Percentiles rank a stretch among this genome's conserved stretches.
These are phyloP conservation scores for Agrypnia vestita DNA, from an alignment of 1,140 invertebrate genomes.

Conservation along the genomic window DNA sequence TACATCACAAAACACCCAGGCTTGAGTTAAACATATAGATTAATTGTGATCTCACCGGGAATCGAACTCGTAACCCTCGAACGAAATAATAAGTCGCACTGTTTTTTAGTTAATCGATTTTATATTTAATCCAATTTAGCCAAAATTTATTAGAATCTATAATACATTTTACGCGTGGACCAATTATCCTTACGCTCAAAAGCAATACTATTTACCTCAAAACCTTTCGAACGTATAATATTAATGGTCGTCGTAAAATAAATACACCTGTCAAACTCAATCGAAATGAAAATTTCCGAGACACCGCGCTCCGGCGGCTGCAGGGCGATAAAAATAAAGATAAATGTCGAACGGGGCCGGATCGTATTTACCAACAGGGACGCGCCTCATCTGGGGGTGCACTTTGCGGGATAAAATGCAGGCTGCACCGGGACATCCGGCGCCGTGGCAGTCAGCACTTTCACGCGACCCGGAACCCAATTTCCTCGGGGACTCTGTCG, in stretches of 20 bases:
- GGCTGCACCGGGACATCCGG: neutral
- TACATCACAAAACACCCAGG: no score
- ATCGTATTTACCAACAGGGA: slow-evolving; percentile 28
- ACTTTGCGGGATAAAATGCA: slow-evolving; percentile 55
- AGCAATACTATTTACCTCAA: neutral
- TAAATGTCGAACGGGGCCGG: slow-evolving; percentile 24
- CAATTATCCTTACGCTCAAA: neutral
- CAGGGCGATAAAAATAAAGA: slow-evolving; percentile 41
- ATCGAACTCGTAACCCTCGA: no score
- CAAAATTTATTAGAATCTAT: no score
- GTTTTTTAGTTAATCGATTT: no score
- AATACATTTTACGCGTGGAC: no score
- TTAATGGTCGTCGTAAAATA: slow-evolving; percentile 1
- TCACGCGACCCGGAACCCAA: slow-evolving; percentile 4
- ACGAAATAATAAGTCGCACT: no score
- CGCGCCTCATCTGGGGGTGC: slow-evolving; percentile 39
- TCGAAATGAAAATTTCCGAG: slow-evolving; percentile 40
- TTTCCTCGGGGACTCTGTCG: neutral
- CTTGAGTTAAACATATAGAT: no score
- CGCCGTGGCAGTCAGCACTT: neutral
- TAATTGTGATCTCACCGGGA: no score
- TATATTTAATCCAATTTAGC: no score
- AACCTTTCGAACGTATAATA: slow-evolving; percentile 26
- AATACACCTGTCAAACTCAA: slow-evolving; percentile 31
- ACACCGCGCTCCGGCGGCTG: neutral